Evolutionary conservation across 2,888 invertebrate species (phyloP).

Genomic region (Meteorus colon): DNA sequence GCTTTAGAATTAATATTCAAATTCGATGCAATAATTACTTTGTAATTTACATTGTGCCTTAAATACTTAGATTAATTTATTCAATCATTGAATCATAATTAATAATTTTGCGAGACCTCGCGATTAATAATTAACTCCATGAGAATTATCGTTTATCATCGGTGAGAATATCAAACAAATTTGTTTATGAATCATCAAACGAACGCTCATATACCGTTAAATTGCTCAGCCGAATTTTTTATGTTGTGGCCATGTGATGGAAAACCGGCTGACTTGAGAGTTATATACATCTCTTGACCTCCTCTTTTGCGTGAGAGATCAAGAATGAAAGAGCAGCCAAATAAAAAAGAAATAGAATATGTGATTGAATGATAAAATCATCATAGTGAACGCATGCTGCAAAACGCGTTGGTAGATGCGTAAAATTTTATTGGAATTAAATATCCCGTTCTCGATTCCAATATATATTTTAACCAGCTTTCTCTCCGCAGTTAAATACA

Average conservation of each 20-base stretch:
- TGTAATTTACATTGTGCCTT: not conserved
- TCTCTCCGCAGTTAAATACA: slow-evolving; percentile 5
- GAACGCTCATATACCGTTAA: slow-evolving; percentile 35
- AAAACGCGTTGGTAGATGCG: slow-evolving; percentile 16
- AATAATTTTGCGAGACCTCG: too few relatives aligned
- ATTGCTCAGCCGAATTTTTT: slow-evolving; percentile 34
- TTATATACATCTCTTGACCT: slow-evolving; percentile 34
- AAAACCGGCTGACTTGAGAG: slow-evolving; percentile 15
- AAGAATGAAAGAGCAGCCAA: slow-evolving; percentile 25
- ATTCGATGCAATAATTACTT: not conserved
- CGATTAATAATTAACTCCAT: slow-evolving; percentile 24
- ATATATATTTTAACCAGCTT: slow-evolving; percentile 15
- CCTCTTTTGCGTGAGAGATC: slow-evolving; percentile 24
- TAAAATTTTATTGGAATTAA: slow-evolving; percentile 29
- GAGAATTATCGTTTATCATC: slow-evolving; percentile 17
- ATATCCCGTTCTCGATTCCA: slow-evolving; percentile 10
- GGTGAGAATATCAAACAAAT: slow-evolving; percentile 17
- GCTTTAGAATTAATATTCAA: not conserved
- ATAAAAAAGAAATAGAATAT: not conserved
- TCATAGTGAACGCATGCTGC: not conserved
- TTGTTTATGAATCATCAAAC: slow-evolving; percentile 37
- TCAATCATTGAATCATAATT: too few relatives aligned
- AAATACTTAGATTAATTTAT: too few relatives aligned
- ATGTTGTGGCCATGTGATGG: not conserved
- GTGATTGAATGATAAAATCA: not conserved